These are phyloP conservation scores for Pempheris klunzingeri DNA, from an alignment of 2,797 vertebrate genomes.

Conservation along the genomic window DNA sequence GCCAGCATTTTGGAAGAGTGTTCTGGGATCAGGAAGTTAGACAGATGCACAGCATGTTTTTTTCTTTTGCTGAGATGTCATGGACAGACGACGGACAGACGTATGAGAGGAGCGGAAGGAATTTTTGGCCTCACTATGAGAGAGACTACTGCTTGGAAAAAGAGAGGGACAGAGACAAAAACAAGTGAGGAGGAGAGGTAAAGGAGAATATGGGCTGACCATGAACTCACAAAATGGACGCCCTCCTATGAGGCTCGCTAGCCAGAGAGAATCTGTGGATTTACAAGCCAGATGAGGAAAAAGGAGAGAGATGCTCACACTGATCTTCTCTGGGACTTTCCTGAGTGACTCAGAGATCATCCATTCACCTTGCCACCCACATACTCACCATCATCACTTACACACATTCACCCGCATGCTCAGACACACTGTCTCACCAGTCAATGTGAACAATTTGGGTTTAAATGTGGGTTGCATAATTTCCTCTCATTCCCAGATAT, in stretches of 20 bases:
- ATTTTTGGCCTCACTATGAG: conserved; percentile 33
- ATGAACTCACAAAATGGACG: conserved; percentile 64
- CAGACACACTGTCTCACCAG: conserved; percentile 51
- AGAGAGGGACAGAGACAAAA: conserved; percentile 52
- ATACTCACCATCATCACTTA: conserved; percentile 57
- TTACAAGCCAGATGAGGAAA: conserved; percentile 34
- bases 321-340: conserved; percentile 79
- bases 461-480: conserved; percentile 59
- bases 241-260: conserved; percentile 42
- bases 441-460: conserved; percentile 63
- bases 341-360: conserved; percentile 73
- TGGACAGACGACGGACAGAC: conserved; percentile 39
- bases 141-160: conserved; percentile 65
- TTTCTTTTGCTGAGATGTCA: conserved; percentile 16
- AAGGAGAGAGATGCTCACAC: conserved; percentile 70
- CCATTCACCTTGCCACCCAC: conserved; percentile 68
- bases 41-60: conserved; percentile 33
- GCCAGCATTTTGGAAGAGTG: conserved; percentile 64
- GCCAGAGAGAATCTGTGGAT: conserved; percentile 67
- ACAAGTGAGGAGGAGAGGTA: conserved; percentile 47
- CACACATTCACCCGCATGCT: conserved; percentile 49
- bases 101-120: conserved; percentile 18
- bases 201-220: conserved; percentile 45
- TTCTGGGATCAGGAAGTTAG: conserved; percentile 38
- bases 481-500: conserved; percentile 65